phyloP scores from a whole-genome alignment of 1,140 invertebrate species.

The Drosophila baimaii region DNA sequence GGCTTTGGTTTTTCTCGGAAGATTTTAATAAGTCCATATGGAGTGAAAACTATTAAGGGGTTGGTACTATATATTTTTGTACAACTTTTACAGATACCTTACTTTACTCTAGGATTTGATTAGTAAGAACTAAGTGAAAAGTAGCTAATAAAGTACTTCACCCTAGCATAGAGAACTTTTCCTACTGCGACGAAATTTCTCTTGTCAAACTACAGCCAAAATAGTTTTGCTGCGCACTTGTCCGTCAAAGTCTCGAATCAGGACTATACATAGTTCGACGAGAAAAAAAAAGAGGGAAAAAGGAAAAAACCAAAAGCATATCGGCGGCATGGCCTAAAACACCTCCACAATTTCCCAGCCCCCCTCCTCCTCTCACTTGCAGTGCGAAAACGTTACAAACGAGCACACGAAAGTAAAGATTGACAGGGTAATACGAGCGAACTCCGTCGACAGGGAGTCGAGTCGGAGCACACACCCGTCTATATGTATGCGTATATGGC shows the following conservation, averaged over 20 bases:
- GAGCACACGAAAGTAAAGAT: conserved; percentile 60
- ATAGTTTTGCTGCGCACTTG: conserved; percentile 16
- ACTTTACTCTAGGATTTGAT: too few species aligned
- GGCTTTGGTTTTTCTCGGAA: conserved; percentile 1
- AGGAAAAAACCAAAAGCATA: neutral
- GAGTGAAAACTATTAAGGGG: conserved; percentile 33
- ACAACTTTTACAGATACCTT: too few species aligned
- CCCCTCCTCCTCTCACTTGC: conserved; percentile 10
- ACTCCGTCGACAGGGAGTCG: conserved; percentile 58
- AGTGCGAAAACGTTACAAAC: conserved; percentile 52
- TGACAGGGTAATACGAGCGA: conserved; percentile 60
- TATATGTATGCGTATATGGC: conserved; percentile 8
- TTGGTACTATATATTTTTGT: conserved; percentile 8
- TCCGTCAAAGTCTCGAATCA: conserved; percentile 2
- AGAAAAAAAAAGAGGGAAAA: neutral
- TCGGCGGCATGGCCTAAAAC: conserved; percentile 15
- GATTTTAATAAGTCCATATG: conserved; percentile 51
- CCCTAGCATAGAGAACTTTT: neutral
- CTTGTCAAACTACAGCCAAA: neutral
- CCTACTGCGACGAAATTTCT: neutral
- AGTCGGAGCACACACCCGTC: conserved; percentile 30
- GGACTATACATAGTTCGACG: conserved; percentile 2
- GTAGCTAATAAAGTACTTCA: too few species aligned
- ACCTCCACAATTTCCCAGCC: conserved; percentile 35
- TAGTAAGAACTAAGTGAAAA: neutral